Conservation (phyloP, 2,888 invertebrate species). For the Arenicola marina region DNA sequence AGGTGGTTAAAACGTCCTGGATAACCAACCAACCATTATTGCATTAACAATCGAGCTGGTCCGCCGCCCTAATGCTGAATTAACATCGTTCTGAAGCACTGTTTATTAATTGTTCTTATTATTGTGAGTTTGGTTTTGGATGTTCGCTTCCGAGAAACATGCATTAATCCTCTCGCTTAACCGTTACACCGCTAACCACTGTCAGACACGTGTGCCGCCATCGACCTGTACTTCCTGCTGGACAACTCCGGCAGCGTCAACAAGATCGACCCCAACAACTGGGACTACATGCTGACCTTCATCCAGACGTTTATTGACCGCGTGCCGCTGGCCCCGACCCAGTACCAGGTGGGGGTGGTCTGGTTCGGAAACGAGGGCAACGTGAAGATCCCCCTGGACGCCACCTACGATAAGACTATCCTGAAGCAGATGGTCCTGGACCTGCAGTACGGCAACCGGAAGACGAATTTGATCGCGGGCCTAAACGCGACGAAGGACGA, state of each 20-base stretch:
- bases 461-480: conserved; percentile 5
- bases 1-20: too few relatives aligned
- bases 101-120: too few relatives aligned
- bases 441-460: background rate
- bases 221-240: conserved; percentile 6
- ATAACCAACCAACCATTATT: too few relatives aligned
- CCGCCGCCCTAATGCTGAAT: too few relatives aligned
- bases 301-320: background rate
- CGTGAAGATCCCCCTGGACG: background rate
- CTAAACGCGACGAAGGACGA: background rate
- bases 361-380: conserved; percentile 1
- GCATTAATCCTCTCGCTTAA: too few relatives aligned
- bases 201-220: background rate
- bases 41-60: too few relatives aligned
- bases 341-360: background rate
- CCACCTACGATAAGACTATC: background rate
- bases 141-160: too few relatives aligned
- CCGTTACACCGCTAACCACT: too few relatives aligned
- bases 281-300: conserved; percentile 2
- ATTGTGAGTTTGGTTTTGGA: too few relatives aligned
- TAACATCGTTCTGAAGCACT: too few relatives aligned
- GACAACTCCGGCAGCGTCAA: conserved; percentile 11
- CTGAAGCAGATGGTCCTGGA: background rate
- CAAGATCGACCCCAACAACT: background rate
- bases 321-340: background rate